A percentile compares a stretch with the other conserved stretches of the same genome.
Evolutionary conservation across 1,140 invertebrate genomes (phyloP).

Genomic region (Camponotus vicinus): DNA sequence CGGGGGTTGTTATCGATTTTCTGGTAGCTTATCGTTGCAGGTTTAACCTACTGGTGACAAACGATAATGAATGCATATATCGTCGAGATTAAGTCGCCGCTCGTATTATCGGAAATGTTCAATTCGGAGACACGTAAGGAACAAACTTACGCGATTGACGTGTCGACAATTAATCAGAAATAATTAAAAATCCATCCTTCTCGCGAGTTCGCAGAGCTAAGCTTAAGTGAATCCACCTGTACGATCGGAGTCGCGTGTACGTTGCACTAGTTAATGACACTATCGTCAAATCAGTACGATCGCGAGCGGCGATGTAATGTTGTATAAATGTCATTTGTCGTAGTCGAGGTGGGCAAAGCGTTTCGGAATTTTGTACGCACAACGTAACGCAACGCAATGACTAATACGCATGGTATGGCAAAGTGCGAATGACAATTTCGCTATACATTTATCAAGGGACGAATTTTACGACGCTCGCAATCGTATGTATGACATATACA

Average conservation of each 20-base stretch:
- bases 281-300: constrained; percentile 32
- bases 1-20: constrained; percentile 15
- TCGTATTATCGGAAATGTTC: not conserved
- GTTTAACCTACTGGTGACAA: not conserved
- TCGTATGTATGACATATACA: not conserved
- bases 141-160: not conserved
- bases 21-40: constrained; percentile 19
- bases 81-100: not conserved
- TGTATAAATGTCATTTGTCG: constrained; percentile 37
- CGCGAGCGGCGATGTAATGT: not conserved
- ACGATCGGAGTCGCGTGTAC: not conserved
- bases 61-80: not conserved
- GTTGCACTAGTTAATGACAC: constrained; percentile 14
- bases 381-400: constrained; percentile 32
- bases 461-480: constrained; percentile 33
- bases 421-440: constrained; percentile 53
- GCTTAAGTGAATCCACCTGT: not conserved
- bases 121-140: not conserved
- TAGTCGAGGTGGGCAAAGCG: constrained; percentile 14
- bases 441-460: constrained; percentile 43
- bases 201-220: not conserved
- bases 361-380: constrained; percentile 48
- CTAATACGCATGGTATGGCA: constrained; percentile 59
- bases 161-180: not conserved
- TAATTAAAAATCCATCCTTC: not conserved